Conservation (phyloP, 2,888 invertebrate species). For the Keiferia lycopersicella region DNA sequence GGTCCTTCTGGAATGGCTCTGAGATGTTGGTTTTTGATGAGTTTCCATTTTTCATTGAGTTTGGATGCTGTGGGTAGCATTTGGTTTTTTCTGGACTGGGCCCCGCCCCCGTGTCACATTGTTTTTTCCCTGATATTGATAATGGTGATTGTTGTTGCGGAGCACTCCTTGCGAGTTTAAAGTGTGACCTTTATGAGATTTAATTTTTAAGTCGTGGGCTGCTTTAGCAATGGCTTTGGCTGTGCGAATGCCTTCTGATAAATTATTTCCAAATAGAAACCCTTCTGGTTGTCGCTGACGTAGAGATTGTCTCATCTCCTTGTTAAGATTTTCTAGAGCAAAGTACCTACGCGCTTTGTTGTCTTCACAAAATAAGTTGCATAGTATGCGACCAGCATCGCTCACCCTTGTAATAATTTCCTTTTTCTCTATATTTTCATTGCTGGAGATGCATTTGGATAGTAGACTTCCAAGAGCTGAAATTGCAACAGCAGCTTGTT, state of each 20-base stretch:
- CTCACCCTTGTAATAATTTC: too few species aligned
- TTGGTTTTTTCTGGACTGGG: neutral
- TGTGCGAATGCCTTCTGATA: neutral
- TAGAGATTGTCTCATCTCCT: neutral
- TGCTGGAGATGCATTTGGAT: neutral
- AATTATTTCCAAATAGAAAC: neutral
- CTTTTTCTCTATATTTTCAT: too few species aligned
- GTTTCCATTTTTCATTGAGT: neutral
- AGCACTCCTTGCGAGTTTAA: neutral
- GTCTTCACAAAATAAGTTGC: too few species aligned
- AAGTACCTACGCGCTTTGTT: too few species aligned
- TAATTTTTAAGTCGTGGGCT: too few species aligned
- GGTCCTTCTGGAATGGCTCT: neutral
- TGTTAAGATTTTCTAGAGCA: neutral
- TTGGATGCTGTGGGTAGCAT: neutral
- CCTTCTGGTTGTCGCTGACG: neutral
- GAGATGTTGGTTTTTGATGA: neutral
- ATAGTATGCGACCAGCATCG: too few species aligned
- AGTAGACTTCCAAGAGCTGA: neutral
- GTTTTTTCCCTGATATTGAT: neutral
- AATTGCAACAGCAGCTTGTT: too few species aligned
- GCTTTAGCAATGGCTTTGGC: neutral
- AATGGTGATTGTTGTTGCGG: neutral
- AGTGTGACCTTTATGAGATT: neutral
- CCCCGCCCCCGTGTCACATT: neutral